Evolutionary conservation across 2,888 invertebrate genomes (phyloP), one percentile per base, ranked within the genome.

Genomic region (Drosophila austrosaltans): DNA sequence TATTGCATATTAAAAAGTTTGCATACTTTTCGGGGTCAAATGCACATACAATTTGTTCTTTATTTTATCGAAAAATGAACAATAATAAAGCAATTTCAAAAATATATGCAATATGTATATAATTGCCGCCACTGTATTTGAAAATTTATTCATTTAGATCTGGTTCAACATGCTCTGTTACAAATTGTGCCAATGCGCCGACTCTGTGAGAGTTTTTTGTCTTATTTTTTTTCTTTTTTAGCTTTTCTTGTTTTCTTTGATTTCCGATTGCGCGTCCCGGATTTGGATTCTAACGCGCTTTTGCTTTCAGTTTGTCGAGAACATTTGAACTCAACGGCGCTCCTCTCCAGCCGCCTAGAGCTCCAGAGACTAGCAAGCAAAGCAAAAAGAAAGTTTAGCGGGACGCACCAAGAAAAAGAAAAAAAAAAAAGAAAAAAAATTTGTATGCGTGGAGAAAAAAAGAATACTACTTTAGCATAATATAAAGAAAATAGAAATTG

Each of bases 301-400:
- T 81, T 53, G 75, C 84, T 83, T 89, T 85, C 76, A 85, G 85
- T 85, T 84, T 85, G 82, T 89, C 78, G 87, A 89, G 85, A 87
- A 87, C 82, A 76, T 87, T 84, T 87, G 85, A 89, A 89, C 78
- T 68, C 70, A 77, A 70, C 79, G 85, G 80, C 76, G 72, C 77
- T 57, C 36, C 57, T 57, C 48, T 57, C 57, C 53, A 59, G 68
- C 56, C 58, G 58, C 62, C 74, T 62, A 58, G 53, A 67, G 59
- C 59, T 59, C 63, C 25, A 54, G 42, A 61, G 42, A 61, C 61
- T 66, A 59, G 63, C 66, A 72, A 66, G 67, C 48, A 72, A 75
- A 68, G 44, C 22, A 32, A 64, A 40, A 69, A 28, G 12, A 53
- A 39, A 62, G 53, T 39, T 59, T 59, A 59, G 40, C 36, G 62